Percentiles rank a stretch among this genome's conserved stretches.
Evolutionary conservation across 2,888 invertebrate species (phyloP).

Genomic region (Clistopyga incitator): DNA sequence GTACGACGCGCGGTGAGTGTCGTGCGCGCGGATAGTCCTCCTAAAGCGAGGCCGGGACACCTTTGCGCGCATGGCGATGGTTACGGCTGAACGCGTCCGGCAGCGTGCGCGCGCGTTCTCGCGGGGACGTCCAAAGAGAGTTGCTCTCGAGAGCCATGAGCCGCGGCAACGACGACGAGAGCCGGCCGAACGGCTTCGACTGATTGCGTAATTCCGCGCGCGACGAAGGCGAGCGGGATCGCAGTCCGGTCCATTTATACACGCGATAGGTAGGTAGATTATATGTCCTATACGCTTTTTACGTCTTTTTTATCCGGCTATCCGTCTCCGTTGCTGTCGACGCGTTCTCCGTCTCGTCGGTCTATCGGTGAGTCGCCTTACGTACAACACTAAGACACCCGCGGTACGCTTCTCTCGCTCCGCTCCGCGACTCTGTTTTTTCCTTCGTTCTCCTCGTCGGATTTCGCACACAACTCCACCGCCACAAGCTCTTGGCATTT

Average conservation of each 20-base stretch:
- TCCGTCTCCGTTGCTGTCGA: constrained; percentile 55
- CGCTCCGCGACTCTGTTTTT: constrained; percentile 45
- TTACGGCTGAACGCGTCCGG: constrained; percentile 73
- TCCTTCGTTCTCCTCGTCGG: constrained; percentile 57
- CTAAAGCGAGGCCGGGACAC: constrained; percentile 67
- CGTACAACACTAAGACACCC: constrained; percentile 36
- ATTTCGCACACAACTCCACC: constrained; percentile 38
- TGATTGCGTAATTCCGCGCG: constrained; percentile 82
- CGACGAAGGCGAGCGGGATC: constrained; percentile 83
- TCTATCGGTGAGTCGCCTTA: constrained; percentile 30
- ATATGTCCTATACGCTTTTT: constrained; percentile 66
- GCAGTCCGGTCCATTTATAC: constrained; percentile 80
- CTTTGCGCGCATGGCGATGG: constrained; percentile 64
- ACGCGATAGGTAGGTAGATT: constrained; percentile 72
- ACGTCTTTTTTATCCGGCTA: constrained; percentile 65
- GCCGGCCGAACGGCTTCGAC: constrained; percentile 81
- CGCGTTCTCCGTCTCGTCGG: constrained; percentile 48
- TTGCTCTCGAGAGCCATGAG: constrained; percentile 57
- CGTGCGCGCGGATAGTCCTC: constrained; percentile 67
- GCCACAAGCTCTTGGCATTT: constrained; percentile 72
- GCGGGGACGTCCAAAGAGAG: constrained; percentile 66
- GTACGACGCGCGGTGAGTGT: constrained; percentile 46
- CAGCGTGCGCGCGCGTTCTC: constrained; percentile 64
- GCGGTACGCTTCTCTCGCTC: constrained; percentile 39
- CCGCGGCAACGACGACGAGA: constrained; percentile 65